A percentile compares a stretch with the other conserved stretches of the same genome.
Evolutionary conservation across 2,797 vertebrate species (phyloP).

Genomic region (Phyllotis vaccarum): DNA sequence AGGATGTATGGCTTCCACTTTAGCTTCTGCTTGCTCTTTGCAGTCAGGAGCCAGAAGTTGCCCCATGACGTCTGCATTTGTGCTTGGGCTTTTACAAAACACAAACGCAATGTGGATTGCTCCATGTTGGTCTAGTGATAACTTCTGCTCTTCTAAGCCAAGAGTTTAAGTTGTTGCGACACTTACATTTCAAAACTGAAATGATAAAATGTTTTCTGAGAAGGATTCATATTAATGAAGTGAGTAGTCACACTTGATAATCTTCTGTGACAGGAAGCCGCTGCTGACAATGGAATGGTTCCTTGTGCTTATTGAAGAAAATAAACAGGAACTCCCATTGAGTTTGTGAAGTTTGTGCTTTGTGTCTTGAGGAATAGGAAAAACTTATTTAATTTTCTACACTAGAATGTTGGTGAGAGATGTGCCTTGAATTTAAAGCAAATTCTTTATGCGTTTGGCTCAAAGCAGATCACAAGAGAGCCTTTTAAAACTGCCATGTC

Average conservation of each 20-base stretch:
- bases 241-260: not conserved
- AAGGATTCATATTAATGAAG: not conserved
- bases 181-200: not conserved
- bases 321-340: not conserved
- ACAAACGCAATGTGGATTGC: not conserved
- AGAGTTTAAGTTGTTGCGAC: not conserved
- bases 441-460: conserved; percentile 35
- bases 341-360: conserved; percentile 6
- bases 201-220: not conserved
- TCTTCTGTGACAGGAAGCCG: not conserved
- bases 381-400: conserved; percentile 49
- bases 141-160: not conserved
- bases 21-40: not conserved
- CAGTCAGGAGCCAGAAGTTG: not conserved
- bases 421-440: conserved; percentile 36
- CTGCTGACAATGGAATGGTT: not conserved
- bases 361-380: conserved; percentile 5
- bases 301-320: not conserved
- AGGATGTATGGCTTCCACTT: not conserved
- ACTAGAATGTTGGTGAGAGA: conserved; percentile 34
- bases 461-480: conserved; percentile 9
- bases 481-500: not conserved
- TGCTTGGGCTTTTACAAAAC: conserved; percentile 44
- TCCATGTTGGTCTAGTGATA: conserved; percentile 43
- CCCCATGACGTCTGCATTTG: too few relatives aligned